phyloP scores from a whole-genome alignment of 2,113 vertebrate species.

The Larimichthys crocea region DNA sequence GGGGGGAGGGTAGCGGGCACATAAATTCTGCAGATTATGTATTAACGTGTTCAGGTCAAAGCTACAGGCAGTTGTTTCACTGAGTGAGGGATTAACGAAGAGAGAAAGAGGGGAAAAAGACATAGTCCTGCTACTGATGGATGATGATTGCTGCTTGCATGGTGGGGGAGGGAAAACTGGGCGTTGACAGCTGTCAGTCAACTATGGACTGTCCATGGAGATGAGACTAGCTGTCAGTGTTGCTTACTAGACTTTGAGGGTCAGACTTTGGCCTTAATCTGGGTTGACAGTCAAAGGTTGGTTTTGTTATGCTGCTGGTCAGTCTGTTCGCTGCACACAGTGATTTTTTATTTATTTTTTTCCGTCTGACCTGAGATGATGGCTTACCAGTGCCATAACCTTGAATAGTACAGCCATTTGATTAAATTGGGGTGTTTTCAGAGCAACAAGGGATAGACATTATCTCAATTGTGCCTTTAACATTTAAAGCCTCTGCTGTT shows the following conservation, averaged over 20 bases:
- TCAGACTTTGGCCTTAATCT: conserved; percentile 65
- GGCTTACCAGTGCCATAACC: conserved; percentile 3
- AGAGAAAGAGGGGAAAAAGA: conserved; percentile 12
- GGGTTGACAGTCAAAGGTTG: conserved; percentile 42
- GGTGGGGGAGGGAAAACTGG: conserved; percentile 45
- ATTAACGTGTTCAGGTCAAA: conserved; percentile 65
- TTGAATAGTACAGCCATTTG: conserved; percentile 1
- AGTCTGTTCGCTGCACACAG: not conserved
- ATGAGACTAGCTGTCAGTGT: conserved; percentile 38
- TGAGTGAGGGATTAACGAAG: conserved; percentile 67
- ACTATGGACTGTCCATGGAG: conserved; percentile 40
- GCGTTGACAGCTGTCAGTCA: conserved; percentile 65
- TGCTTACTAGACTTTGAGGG: conserved; percentile 28
- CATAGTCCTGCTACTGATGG: conserved; percentile 25
- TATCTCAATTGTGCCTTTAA: conserved; percentile 23
- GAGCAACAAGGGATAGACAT: not conserved
- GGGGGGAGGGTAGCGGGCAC: conserved; percentile 34
- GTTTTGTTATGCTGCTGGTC: conserved; percentile 33
- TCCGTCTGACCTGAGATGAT: not conserved
- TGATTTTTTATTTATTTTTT: not conserved
- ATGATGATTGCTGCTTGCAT: conserved; percentile 43
- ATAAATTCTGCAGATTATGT: conserved; percentile 74
- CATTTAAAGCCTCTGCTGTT: conserved; percentile 11
- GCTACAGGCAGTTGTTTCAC: conserved; percentile 62
- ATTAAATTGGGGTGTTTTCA: conserved; percentile 23